phyloP scores from a whole-genome alignment of 2,888 invertebrate species.

The Acanthosepion pharaonis region DNA sequence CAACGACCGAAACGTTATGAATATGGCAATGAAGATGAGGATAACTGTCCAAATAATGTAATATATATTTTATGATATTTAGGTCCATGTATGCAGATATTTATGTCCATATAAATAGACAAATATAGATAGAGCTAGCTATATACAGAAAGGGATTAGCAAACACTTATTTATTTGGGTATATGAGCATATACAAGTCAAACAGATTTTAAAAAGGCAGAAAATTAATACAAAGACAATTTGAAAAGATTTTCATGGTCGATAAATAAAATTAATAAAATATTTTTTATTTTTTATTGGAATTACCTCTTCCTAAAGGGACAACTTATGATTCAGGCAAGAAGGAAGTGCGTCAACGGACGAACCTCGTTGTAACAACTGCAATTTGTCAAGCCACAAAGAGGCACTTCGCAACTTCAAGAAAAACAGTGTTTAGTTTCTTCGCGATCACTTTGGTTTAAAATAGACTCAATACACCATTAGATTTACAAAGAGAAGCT shows the following conservation, averaged over 20 bases:
- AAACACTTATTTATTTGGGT: too few relatives aligned
- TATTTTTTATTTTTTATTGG: background rate
- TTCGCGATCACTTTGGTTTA: conserved; percentile 21
- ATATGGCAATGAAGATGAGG: too few relatives aligned
- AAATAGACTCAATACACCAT: background rate
- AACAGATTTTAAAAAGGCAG: too few relatives aligned
- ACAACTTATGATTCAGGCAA: background rate
- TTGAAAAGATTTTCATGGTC: background rate
- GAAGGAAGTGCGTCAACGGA: background rate
- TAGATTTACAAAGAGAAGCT: background rate
- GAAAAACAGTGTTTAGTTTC: background rate
- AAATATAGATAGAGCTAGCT: too few relatives aligned
- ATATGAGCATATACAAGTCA: too few relatives aligned
- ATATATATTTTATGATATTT: too few relatives aligned
- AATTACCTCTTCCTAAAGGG: background rate
- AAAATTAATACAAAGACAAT: too few relatives aligned
- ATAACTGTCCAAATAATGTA: too few relatives aligned
- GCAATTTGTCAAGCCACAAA: background rate
- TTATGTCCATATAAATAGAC: too few relatives aligned
- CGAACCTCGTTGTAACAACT: background rate
- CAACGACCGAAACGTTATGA: too few relatives aligned
- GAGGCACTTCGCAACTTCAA: background rate
- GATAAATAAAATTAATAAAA: background rate
- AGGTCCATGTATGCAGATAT: too few relatives aligned
- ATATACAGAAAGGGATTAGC: too few relatives aligned